Evolutionary conservation across 2,888 invertebrate genomes (phyloP), one percentile per base, ranked within the genome.

Genomic region (Hirtodrosophila histrioides): DNA sequence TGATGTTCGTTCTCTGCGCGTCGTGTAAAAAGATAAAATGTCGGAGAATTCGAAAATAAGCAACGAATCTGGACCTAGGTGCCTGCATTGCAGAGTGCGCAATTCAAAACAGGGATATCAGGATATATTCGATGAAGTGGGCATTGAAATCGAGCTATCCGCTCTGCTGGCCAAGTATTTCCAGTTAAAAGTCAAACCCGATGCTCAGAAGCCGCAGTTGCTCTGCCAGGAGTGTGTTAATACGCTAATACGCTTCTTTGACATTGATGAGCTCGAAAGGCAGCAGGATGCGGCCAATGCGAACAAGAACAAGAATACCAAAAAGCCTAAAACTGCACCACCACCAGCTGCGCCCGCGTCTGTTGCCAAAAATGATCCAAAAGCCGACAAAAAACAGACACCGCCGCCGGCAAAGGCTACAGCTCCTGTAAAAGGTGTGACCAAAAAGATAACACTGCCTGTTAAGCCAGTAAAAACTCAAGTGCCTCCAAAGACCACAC

Each of bases 71-170:
- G 37, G 27, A 5, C 72, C 54, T 67, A 75, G 69, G 71, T 90
- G 90, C 63, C 58, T 90, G 58, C 78, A 89, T 61, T 90, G 90
- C 53, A 66, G 67, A 39, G 77, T 64, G 36, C 27, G 56, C 66
- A 69, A 56, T 74, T 54, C 82, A 45, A 85, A 81, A 27, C 65
- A 49, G 3, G 67, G 81, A 27, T 91, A 78, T 68, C 89, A 89
- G 23, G 80, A 89, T 40, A 83, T 91, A 37, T 91, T 88, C 31
- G 89, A 91, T 77, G 89, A 90, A 56, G 80, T 88, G n/a, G 91
- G 91, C 4, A 39, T 79, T 3, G 90, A 91, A 46, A 63, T 91
- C 8, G 88, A 86, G 5, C 64, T 91, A 35, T 70, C 86, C 8
- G 62, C 72, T 29, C 63, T 91, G 11, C 55, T 91, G 0, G 64